phyloP scores from a whole-genome alignment of 2,113 vertebrate species.

The Ascaphus truei region DNA sequence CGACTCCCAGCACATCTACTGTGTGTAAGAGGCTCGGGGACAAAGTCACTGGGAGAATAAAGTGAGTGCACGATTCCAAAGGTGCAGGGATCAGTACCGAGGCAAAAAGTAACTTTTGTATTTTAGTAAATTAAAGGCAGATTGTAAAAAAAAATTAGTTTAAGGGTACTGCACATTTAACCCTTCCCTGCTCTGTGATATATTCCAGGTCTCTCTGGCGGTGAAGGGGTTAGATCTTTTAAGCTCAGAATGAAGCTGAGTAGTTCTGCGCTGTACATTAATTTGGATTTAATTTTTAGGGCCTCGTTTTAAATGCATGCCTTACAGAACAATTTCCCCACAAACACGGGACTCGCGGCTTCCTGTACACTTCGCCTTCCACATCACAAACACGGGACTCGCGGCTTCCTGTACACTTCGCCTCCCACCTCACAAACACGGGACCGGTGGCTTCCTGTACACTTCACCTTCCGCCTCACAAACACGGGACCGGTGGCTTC shows the following conservation, averaged over 20 bases:
- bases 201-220: background rate
- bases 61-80: background rate
- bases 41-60: no score
- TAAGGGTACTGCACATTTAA: background rate
- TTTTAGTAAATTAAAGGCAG: conserved; percentile 5
- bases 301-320: conserved; percentile 79
- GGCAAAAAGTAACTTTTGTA: background rate
- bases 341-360: conserved; percentile 85
- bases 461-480: no score
- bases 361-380: no score
- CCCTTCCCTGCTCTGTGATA: background rate
- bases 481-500: no score
- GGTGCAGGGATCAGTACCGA: background rate
- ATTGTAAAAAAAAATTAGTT: no score
- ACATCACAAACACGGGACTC: no score
- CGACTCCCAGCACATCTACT: background rate
- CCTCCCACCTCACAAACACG: no score
- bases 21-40: background rate
- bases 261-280: conserved; percentile 79
- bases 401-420: no score
- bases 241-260: conserved; percentile 40
- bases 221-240: background rate
- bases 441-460: conserved; percentile 91
- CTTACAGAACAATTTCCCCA: conserved; percentile 82
- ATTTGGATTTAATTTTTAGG: conserved; percentile 87